Evolutionary conservation across 2,797 vertebrate genomes (phyloP).

Genomic region (Poeciliopsis paucimaculata): DNA sequence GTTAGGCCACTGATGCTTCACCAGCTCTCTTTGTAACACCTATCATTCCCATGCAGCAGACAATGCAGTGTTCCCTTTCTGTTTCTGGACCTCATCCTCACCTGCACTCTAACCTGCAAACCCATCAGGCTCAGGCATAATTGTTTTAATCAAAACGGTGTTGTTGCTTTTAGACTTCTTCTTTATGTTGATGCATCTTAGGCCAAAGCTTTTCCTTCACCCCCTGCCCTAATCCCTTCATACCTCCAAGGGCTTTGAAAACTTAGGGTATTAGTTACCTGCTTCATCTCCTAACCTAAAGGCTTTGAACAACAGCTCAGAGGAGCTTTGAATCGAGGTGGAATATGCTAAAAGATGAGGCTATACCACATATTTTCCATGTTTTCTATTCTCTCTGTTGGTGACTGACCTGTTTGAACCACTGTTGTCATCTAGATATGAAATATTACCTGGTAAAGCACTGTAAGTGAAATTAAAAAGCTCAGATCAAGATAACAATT

Average conservation of each 20-base stretch:
- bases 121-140: constrained; percentile 41
- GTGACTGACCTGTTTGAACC: constrained; percentile 32
- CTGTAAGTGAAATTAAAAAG: not conserved
- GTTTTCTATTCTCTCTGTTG: constrained; percentile 36
- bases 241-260: constrained; percentile 50
- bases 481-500: not conserved
- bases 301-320: constrained; percentile 40
- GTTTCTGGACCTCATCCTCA: constrained; percentile 29
- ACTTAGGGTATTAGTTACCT: constrained; percentile 70
- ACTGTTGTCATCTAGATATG: constrained; percentile 41
- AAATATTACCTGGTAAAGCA: constrained; percentile 18
- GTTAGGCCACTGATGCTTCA: constrained; percentile 25
- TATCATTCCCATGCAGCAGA: constrained; percentile 32
- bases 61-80: constrained; percentile 38
- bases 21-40: constrained; percentile 30
- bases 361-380: constrained; percentile 25
- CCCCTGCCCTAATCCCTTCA: constrained; percentile 48
- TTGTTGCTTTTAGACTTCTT: constrained; percentile 48
- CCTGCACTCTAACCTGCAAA: constrained; percentile 38
- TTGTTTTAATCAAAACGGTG: constrained; percentile 61
- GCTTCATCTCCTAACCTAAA: constrained; percentile 26
- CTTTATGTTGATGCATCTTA: constrained; percentile 55
- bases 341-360: constrained; percentile 12
- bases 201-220: constrained; percentile 25
- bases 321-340: constrained; percentile 3